Base-by-base conservation (phyloP, 2,888 invertebrate species). In the Boloria euphrosyne region DNA sequence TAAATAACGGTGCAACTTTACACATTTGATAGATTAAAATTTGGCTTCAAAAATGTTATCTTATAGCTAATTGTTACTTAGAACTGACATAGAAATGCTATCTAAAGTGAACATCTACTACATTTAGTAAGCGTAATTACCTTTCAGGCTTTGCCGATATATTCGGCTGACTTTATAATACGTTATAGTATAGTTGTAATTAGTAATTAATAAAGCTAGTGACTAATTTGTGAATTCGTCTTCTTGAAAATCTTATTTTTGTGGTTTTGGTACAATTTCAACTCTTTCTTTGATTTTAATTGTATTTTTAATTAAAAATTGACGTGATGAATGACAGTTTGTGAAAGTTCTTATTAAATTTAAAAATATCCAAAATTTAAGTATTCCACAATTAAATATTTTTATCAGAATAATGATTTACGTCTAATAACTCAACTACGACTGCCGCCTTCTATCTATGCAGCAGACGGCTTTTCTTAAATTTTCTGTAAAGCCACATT, bases 391-490 rank as follows among this genome's bases (percentile, higher is more conserved):
- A 13, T 47, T n/a, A 16, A 47, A 47, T 14, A n/a, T 14, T 47
- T 47, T 27, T n/a, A 47, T 16, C 7, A 27, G 14, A 27, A 27
- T 47, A 27, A 58, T n/a, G 38, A 51, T 50, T 66, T 22, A 62
- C 16, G 16, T 31, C 16, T 6, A 58, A 47, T 31, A 31, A 16
- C 17, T 16, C 7, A 59, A 49, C 22, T 90, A 90, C 54, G 91
- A 91, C 67, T 90, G 88, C 61, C 89, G 80, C 78, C 91, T 81
- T 67, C 84, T 88, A 75, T 91, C 90, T 70, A 91, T 90, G 76
- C 92, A 92, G 77, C 92, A 92, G 69, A 92, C 89, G 63, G 86
- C 91, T 79, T 85, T 83, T 68, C 85, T 90, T 63, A 92, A 80
- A 78, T 90, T 89, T 73, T 89, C 90, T 64, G 90, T 80, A 76